phyloP scores from a whole-genome alignment of 1,140 invertebrate genomes.

The Bombus sibiricus region DNA sequence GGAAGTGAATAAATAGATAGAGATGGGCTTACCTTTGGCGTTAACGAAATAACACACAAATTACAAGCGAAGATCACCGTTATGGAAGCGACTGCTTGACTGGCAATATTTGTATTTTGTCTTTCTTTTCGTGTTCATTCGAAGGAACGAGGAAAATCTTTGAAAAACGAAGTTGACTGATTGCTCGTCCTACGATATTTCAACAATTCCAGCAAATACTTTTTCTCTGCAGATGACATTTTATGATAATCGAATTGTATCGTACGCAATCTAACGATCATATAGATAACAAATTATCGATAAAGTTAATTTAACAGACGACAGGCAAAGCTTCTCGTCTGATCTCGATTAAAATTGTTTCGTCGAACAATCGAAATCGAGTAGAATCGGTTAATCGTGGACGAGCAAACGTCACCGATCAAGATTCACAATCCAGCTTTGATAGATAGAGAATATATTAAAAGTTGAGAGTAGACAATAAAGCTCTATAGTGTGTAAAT shows the following conservation, averaged over 20 bases:
- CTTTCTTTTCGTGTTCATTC: background rate
- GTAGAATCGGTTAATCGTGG: background rate
- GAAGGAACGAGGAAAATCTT: constrained; percentile 46
- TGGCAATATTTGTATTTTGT: constrained; percentile 1
- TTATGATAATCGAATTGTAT: too few relatives aligned
- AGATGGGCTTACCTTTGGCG: constrained; percentile 73
- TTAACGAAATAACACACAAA: constrained; percentile 70
- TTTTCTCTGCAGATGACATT: too few relatives aligned
- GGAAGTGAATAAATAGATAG: constrained; percentile 34
- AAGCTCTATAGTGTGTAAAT: constrained; percentile 54
- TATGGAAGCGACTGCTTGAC: constrained; percentile 53
- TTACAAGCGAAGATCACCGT: constrained; percentile 55
- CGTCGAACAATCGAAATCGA: background rate
- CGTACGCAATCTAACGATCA: too few relatives aligned
- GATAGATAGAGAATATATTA: constrained; percentile 16
- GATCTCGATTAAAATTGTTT: background rate
- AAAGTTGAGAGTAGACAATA: constrained; percentile 40
- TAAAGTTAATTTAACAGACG: background rate
- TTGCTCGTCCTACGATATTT: constrained; percentile 45
- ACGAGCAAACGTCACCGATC: constrained; percentile 56
- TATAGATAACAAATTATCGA: background rate
- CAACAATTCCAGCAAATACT: too few relatives aligned
- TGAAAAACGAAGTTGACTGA: constrained; percentile 33
- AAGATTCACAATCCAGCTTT: constrained; percentile 44
- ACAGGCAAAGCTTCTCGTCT: background rate